Percentiles rank a stretch among this genome's conserved stretches.
Conservation (phyloP, 2,888 invertebrate genomes). For the Bugulina stolonifera region DNA sequence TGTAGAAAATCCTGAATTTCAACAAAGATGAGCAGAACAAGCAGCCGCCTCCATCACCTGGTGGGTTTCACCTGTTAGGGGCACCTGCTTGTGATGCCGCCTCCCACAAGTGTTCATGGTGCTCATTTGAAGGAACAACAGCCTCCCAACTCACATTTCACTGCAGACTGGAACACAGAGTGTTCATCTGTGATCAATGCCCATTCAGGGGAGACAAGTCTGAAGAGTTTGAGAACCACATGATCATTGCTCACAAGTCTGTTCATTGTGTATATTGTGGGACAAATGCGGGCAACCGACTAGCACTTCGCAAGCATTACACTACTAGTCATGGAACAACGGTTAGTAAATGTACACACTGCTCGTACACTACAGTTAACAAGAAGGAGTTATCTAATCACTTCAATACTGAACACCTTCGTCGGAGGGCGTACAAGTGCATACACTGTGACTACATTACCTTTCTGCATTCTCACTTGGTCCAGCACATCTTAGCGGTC, state of each 20-base stretch:
- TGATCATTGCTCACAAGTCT: neutral
- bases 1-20: too few species aligned
- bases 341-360: neutral
- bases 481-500: neutral
- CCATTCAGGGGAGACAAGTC: neutral
- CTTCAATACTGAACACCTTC: neutral
- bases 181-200: neutral
- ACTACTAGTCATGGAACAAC: slow-evolving; percentile 1
- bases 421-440: neutral
- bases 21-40: too few species aligned
- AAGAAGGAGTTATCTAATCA: neutral
- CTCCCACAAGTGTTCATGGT: slow-evolving; percentile 3
- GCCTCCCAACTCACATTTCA: neutral
- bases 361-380: neutral
- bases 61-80: too few species aligned
- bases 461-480: neutral
- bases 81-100: too few species aligned
- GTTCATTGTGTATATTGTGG: slow-evolving; percentile 12
- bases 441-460: neutral
- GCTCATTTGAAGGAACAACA: neutral
- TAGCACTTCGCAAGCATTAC: neutral
- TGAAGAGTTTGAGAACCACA: neutral
- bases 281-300: neutral
- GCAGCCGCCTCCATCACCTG: too few species aligned
- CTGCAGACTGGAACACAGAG: neutral